Evolutionary conservation across 2,888 invertebrate genomes (phyloP), one percentile per base, ranked within the genome.

Genomic region (Apeira syringaria): DNA sequence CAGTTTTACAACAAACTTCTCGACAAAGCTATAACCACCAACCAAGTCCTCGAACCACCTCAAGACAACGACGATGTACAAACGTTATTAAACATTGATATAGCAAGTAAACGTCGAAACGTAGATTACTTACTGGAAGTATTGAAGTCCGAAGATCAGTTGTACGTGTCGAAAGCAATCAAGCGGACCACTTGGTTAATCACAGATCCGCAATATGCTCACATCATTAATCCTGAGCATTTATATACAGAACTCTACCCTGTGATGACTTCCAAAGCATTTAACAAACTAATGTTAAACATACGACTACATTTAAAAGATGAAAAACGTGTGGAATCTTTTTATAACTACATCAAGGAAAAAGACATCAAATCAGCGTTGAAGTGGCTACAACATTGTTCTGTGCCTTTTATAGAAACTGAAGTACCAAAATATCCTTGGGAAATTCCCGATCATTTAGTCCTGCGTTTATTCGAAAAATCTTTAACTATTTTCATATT

Each of bases 341-440:
- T 84, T 48, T 83, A 69, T 48, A 50, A 68, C 7, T 70, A 70
- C 35, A 56, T 68, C 7, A 64, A 67, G 50, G 50, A 64, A 12
- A 51, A 50, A 7, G 45, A 65, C 40, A 3, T 50, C 1, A 39
- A 63, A 2, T 44, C 36, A 0, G 65, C 76, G 11, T 22, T 67
- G 0, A 80, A 74, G 53, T 83, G 82, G 82, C 47, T 82, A 9
- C 67, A 71, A 20, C 43, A 70, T 46, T 83, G 83, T 42, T 78
- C 82, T n/a, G 7, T 56, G 6, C 8, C 53, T 11, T 72, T 76
- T 11, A 68, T 75, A 29, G 64, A 71, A 62, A 53, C 60, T 20
- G 59, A 62, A 15, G 44, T 76, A 8, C 39, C 28, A n/a, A 4
- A 22, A 6, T 5, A 5, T 1, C 2, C 17, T 1, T 1, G 30